Evolutionary conservation across 1,140 invertebrate species (phyloP).

Genomic region (Sesamia nonagrioides): DNA sequence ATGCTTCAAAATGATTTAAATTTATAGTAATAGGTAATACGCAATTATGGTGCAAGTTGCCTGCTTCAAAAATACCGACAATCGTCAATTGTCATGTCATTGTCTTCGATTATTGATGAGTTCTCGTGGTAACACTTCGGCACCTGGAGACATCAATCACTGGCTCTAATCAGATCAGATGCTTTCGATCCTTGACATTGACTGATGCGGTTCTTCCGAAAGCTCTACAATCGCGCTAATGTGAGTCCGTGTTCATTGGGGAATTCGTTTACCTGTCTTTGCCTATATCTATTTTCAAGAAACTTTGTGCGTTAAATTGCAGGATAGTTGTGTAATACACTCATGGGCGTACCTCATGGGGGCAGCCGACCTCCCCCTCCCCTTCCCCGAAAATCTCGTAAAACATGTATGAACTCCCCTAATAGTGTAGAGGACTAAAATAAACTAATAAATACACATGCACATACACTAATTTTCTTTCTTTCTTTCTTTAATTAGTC

Average conservation of each 20-base stretch:
- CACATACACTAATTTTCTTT: no score
- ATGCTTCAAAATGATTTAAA: no score
- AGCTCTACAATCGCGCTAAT: not conserved
- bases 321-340: no score
- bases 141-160: conserved; percentile 46
- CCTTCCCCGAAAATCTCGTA: no score
- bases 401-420: no score
- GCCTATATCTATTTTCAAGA: not conserved
- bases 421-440: no score
- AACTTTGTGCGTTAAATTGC: not conserved
- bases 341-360: no score
- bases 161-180: conserved; percentile 38
- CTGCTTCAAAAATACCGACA: conserved; percentile 1
- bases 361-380: no score
- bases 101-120: conserved; percentile 37
- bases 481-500: no score
- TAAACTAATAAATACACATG: no score
- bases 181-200: conserved; percentile 36
- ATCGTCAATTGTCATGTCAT: conserved; percentile 19
- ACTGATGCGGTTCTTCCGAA: conserved; percentile 40
- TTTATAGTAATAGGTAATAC: no score
- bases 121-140: not conserved
- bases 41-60: no score
- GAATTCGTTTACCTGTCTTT: not conserved
- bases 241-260: conserved; percentile 3